phyloP scores from a whole-genome alignment of 2,113 vertebrate genomes.

The Scolopax mira region DNA sequence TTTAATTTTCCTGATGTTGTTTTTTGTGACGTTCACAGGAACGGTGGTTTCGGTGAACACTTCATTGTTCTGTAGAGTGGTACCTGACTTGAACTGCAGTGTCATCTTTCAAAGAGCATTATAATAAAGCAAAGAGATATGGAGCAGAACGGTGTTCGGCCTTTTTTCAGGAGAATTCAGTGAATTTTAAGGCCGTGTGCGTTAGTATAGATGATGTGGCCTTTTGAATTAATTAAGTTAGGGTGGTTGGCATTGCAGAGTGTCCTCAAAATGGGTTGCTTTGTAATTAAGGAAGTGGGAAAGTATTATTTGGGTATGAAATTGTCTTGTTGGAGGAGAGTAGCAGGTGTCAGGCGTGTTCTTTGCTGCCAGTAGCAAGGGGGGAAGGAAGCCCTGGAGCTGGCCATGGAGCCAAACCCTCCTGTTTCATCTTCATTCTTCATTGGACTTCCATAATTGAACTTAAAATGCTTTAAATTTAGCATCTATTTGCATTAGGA shows the following conservation, averaged over 20 bases:
- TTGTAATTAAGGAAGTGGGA: background rate
- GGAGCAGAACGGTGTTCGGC: background rate
- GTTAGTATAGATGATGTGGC: accelerated
- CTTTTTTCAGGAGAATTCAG: background rate
- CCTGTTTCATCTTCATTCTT: background rate
- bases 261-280: background rate
- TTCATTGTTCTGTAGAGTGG: conserved; percentile 62
- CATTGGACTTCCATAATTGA: background rate
- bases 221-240: background rate
- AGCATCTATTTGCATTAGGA: background rate
- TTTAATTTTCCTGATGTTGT: conserved; percentile 56
- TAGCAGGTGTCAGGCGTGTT: accelerated
- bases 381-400: background rate
- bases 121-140: conserved; percentile 66
- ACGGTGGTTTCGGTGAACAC: conserved; percentile 30
- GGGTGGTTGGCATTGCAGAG: too few relatives aligned
- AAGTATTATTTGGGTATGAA: background rate
- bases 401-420: background rate
- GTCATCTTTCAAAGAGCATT: conserved; percentile 65
- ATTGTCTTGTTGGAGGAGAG: background rate
- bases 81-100: conserved; percentile 59
- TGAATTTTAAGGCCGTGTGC: background rate
- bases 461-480: background rate
- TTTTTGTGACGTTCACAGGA: conserved; percentile 56
- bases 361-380: background rate